Base-by-base conservation (phyloP, 2,113 vertebrate genomes). In the Clarias batrachus region DNA sequence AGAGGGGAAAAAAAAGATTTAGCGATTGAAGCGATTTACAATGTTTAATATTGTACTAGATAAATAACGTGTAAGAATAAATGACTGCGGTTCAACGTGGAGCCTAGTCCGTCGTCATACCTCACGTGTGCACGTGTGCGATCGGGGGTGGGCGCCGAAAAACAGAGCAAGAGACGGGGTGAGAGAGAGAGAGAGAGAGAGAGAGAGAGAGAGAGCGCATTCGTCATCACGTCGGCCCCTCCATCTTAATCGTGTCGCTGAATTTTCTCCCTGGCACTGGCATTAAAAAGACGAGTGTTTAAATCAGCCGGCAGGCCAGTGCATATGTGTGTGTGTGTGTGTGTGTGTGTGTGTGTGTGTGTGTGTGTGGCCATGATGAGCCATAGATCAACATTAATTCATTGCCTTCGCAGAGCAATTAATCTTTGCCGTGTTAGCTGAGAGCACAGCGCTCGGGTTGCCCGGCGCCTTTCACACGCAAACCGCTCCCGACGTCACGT, bases 321-420 rank as follows among this genome's bases (percentile, higher is more conserved):
- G 48, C 48, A 48, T 48, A 48, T 41, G 94, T 93, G 94, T 92
- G 94, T 93, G 76, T 57, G 52, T 17, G 25, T 57, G 73, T 76
- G 73, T 73, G 70, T 73, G 71, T 52, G 74, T 77, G 74, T 77
- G 41, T 8, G 52, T 57, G 76, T 57, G 76, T 57, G 76, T 57
- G 94, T 93, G 54, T 59, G 76, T 1, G n/a, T 1, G 10, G 94
- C 94, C 91, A 70, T 54, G n/a, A 94, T 94, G 92, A 94, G 93
- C 94, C 93, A 94, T 95, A 95, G 95, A 96, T 96, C 95, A 96
- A 94, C 93, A 93, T 94, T 95, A 95, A 96, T 96, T 96, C 94
- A 95, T 93, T 91, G 93, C 92, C 89, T 91, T 87, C 89, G 91
- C 92, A 81, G 87, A 54, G 92, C 94, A 95, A 96, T 96, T 95